Percentiles rank a stretch among this genome's conserved stretches.
These are phyloP conservation scores for Hipposideros armiger DNA, from an alignment of 2,113 vertebrate genomes.

Conservation along the genomic window DNA sequence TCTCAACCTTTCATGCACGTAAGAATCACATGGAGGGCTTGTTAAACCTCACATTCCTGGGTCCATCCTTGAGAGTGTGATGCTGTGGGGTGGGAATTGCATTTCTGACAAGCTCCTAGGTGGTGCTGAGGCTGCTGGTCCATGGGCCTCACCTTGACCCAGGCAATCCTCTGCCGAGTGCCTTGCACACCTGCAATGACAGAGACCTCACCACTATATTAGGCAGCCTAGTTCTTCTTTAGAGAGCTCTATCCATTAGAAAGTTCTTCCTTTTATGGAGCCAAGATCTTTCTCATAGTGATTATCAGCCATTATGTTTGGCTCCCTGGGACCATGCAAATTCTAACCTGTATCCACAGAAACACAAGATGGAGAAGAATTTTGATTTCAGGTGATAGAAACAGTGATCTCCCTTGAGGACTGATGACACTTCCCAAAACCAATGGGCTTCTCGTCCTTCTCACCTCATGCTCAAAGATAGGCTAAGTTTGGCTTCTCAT, in stretches of 20 bases:
- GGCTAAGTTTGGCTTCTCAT: background rate
- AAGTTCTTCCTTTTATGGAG: background rate
- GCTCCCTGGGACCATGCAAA: background rate
- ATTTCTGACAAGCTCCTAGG: background rate
- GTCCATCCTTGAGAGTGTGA: background rate
- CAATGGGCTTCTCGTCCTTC: background rate
- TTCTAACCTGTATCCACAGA: background rate
- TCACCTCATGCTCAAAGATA: background rate
- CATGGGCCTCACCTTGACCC: background rate
- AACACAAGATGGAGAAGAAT: background rate
- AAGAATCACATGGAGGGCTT: background rate
- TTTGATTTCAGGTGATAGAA: background rate
- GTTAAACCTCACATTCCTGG: background rate
- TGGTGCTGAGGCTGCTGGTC: background rate
- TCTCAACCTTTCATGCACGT: accelerated
- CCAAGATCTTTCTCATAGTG: background rate
- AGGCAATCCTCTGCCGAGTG: background rate
- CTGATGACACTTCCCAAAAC: background rate
- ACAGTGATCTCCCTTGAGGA: background rate
- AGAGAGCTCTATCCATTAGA: background rate
- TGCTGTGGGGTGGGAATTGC: background rate
- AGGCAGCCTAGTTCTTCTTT: background rate
- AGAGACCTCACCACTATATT: background rate
- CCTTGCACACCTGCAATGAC: background rate
- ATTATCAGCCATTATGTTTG: background rate